Percentiles rank a stretch among this genome's conserved stretches.
Evolutionary conservation across 2,113 vertebrate species (phyloP).

Genomic region (Meles meles): DNA sequence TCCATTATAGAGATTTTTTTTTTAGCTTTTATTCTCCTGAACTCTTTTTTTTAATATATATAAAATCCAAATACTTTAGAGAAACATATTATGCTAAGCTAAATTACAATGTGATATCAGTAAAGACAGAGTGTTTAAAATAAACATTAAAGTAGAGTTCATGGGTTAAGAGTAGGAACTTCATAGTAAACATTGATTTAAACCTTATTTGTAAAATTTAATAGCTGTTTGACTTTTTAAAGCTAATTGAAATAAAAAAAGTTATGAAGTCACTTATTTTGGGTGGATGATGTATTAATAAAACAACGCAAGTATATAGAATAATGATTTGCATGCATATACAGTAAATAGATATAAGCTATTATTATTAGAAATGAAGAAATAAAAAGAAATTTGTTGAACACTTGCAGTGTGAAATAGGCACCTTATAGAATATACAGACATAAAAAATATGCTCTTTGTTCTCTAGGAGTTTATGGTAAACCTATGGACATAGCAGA

Average conservation of each 20-base stretch:
- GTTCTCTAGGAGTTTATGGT: not conserved
- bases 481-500: not conserved
- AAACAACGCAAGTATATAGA: not conserved
- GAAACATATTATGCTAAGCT: constrained; percentile 26
- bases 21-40: not conserved
- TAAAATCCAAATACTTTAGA: constrained; percentile 3
- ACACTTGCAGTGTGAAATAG: not conserved
- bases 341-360: not conserved
- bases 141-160: not conserved
- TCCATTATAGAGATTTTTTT: not conserved
- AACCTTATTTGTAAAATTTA: not conserved
- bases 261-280: not conserved
- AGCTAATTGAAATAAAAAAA: not conserved
- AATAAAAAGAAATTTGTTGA: not conserved
- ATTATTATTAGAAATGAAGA: not conserved
- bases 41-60: not conserved
- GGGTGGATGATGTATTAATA: not conserved
- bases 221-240: not conserved
- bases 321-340: not conserved
- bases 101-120: not conserved
- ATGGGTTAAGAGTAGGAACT: not conserved
- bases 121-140: constrained; percentile 19
- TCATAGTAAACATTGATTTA: not conserved
- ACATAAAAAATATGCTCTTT: not conserved
- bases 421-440: not conserved